Evolutionary conservation across 2,888 invertebrate species (phyloP).

Genomic region (Helicoverpa assulta): DNA sequence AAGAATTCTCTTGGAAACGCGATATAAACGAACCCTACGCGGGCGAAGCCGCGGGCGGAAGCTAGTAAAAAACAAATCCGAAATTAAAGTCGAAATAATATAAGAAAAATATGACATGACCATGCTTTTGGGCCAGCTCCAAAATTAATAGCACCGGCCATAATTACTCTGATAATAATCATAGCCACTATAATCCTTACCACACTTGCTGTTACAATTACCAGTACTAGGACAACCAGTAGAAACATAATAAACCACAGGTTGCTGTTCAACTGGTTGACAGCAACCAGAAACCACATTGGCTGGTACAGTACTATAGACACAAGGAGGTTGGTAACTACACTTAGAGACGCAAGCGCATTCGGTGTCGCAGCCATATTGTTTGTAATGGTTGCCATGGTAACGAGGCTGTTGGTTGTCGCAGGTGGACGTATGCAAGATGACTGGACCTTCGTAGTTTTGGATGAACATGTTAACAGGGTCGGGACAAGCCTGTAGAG

Average conservation of each 20-base stretch:
- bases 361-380: constrained; percentile 40
- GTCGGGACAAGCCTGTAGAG: constrained; percentile 63
- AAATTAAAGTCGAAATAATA: too few species aligned
- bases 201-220: background rate
- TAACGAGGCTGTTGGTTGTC: constrained; percentile 40
- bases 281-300: constrained; percentile 17
- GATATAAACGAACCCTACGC: too few species aligned
- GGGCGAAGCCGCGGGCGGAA: too few species aligned
- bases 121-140: background rate
- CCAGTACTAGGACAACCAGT: constrained; percentile 18
- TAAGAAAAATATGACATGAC: too few species aligned
- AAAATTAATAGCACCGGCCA: constrained; percentile 33
- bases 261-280: constrained; percentile 9
- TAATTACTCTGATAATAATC: constrained; percentile 23
- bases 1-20: too few species aligned
- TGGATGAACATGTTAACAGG: constrained; percentile 73
- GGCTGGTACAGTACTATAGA: constrained; percentile 6
- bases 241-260: constrained; percentile 13
- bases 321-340: constrained; percentile 19
- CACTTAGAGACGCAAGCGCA: constrained; percentile 56
- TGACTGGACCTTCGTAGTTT: constrained; percentile 77
- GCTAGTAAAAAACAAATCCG: too few species aligned
- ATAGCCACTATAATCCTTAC: constrained; percentile 1
- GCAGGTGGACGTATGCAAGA: constrained; percentile 45
- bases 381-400: constrained; percentile 38